Conservation (phyloP, 2,113 vertebrate species). For the Ornithorhynchus anatinus region DNA sequence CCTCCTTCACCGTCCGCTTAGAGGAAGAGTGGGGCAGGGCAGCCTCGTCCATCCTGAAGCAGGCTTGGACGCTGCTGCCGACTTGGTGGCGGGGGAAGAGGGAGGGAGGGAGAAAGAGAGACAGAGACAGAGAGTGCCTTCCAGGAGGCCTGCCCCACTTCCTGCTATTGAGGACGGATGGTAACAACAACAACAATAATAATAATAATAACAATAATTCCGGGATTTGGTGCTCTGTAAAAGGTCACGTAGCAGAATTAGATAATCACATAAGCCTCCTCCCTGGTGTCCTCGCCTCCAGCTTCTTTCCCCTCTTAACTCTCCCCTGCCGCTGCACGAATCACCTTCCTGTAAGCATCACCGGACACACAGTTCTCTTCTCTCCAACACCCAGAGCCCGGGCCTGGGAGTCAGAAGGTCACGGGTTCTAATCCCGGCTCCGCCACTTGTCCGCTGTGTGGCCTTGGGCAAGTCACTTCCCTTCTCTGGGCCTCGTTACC, state of each 20-base stretch:
- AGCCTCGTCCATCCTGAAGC: fast-evolving
- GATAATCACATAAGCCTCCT: fast-evolving
- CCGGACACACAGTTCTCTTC: no score
- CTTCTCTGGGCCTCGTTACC: no score
- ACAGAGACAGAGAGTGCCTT: neutral
- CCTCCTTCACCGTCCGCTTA: fast-evolving
- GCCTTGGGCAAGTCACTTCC: no score
- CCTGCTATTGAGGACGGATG: neutral
- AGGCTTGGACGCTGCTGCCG: neutral
- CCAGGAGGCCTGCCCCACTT: no score
- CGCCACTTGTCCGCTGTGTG: no score
- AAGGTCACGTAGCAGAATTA: fast-evolving
- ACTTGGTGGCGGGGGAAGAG: neutral
- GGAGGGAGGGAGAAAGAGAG: fast-evolving
- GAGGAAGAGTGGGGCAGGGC: neutral
- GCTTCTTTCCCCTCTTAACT: fast-evolving
- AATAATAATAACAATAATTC: no score
- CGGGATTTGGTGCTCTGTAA: neutral
- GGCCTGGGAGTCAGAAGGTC: no score
- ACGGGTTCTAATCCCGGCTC: no score
- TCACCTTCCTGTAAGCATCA: fast-evolving
- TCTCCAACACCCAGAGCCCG: no score
- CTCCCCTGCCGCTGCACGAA: fast-evolving
- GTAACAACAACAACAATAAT: no score
- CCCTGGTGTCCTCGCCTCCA: neutral